Evolutionary conservation across 1,140 invertebrate genomes (phyloP).

Genomic region (Papilio glaucus): DNA sequence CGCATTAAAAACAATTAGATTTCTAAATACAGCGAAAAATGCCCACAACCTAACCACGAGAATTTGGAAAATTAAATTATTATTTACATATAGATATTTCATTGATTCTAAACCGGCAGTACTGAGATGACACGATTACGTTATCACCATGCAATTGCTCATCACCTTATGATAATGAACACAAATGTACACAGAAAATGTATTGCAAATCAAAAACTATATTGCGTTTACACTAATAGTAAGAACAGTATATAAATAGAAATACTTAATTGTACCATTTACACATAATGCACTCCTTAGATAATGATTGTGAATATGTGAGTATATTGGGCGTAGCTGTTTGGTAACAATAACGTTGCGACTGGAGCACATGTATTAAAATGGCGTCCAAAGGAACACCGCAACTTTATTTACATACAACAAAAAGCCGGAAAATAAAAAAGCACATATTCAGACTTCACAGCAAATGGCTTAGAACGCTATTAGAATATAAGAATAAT

Average conservation of each 20-base stretch:
- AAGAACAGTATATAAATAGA: background rate
- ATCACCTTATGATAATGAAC: constrained; percentile 9
- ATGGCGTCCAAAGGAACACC: constrained; percentile 76
- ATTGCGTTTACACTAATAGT: background rate
- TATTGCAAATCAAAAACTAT: background rate
- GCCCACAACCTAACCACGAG: background rate
- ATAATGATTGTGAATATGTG: constrained; percentile 18
- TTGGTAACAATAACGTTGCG: constrained; percentile 63
- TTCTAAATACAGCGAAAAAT: background rate
- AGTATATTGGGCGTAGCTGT: constrained; percentile 56
- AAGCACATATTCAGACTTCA: constrained; percentile 9
- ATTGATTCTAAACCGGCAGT: background rate
- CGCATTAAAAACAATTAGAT: background rate
- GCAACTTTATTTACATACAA: constrained; percentile 68
- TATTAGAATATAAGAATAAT: background rate
- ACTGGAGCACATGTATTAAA: constrained; percentile 79
- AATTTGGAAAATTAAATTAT: background rate
- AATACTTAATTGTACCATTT: background rate
- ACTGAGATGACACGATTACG: background rate
- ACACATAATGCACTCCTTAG: background rate
- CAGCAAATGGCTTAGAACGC: background rate
- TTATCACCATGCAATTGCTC: constrained; percentile 6
- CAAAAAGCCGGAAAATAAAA: constrained; percentile 24
- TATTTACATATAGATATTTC: background rate
- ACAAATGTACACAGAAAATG: constrained; percentile 11